phyloP scores from a whole-genome alignment of 2,113 vertebrate species.

The Rhipidura dahli region DNA sequence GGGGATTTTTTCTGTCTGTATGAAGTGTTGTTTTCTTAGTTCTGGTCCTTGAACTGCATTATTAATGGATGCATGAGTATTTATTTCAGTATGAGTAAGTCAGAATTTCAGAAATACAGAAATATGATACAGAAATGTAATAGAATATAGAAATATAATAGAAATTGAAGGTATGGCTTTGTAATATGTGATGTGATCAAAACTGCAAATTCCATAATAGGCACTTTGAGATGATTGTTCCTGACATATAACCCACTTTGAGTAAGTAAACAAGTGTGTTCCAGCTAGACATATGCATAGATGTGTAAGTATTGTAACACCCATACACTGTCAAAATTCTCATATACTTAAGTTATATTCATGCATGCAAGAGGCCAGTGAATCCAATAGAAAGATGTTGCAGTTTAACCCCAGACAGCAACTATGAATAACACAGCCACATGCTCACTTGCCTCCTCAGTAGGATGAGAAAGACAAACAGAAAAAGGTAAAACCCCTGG shows the following conservation, averaged over 20 bases:
- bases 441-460: rapidly evolving
- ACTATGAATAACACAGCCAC: neutral
- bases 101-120: neutral
- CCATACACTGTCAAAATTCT: neutral
- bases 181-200: neutral
- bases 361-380: neutral
- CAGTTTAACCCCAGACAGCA: neutral
- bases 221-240: neutral
- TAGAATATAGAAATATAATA: neutral
- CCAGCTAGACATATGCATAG: neutral
- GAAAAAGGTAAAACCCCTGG: neutral
- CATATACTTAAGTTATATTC: neutral
- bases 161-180: neutral
- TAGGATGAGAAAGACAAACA: neutral
- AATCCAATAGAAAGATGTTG: neutral
- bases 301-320: neutral
- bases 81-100: neutral
- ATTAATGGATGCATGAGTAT: rapidly evolving
- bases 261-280: neutral
- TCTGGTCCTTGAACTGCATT: neutral
- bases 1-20: neutral
- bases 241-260: neutral
- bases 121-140: neutral
- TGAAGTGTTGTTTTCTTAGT: neutral
- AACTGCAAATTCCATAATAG: neutral